Conservation (phyloP, 2,797 vertebrate genomes). For the Thaleichthys pacificus region DNA sequence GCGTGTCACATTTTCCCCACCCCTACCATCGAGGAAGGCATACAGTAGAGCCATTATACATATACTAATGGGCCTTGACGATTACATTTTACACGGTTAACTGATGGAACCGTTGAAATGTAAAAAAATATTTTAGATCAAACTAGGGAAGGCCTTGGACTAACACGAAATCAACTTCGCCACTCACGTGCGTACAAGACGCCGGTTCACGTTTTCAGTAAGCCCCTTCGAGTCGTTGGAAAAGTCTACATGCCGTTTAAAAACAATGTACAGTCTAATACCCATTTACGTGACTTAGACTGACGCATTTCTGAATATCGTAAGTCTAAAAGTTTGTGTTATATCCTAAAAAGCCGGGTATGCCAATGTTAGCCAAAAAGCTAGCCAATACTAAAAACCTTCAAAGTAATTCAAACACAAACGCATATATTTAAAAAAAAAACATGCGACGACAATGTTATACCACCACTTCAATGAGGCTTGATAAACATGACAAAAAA, state of each 20-base stretch:
- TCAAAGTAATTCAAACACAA: background rate
- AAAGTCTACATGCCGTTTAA: background rate
- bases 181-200: conserved; percentile 3
- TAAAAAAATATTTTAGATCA: background rate
- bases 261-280: background rate
- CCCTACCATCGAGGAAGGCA: background rate
- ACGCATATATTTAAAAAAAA: background rate
- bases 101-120: too few species aligned
- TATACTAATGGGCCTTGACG: too few species aligned
- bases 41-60: background rate
- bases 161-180: background rate
- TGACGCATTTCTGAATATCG: background rate
- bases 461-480: background rate
- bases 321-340: background rate
- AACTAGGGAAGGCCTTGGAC: background rate
- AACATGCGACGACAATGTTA: background rate
- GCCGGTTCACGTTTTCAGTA: too few species aligned
- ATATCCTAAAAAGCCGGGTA: background rate
- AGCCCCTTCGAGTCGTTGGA: too few species aligned
- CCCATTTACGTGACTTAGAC: background rate
- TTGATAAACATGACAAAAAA: background rate
- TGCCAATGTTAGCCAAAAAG: background rate
- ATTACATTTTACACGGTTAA: too few species aligned
- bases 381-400: background rate
- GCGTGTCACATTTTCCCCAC: conserved; percentile 16